These are phyloP conservation scores for Laupala kohalensis DNA, from an alignment of 1,140 invertebrate species.

Conservation along the genomic window DNA sequence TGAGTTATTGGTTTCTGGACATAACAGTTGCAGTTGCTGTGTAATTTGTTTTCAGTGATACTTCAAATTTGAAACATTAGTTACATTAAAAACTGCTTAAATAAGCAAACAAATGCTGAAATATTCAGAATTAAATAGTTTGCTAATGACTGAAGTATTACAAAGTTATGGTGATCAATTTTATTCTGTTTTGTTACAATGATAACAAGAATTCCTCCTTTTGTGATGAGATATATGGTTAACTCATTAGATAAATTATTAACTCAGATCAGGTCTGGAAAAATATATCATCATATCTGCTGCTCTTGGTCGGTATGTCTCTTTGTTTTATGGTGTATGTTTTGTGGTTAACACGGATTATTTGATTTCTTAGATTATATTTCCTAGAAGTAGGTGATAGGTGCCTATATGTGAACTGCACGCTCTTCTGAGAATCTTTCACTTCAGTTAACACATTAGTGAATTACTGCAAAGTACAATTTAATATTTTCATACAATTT, in stretches of 20 bases:
- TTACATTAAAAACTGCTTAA: not conserved
- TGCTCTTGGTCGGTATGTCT: not conserved
- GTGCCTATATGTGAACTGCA: not conserved
- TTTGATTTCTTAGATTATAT: not conserved
- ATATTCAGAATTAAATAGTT: not conserved
- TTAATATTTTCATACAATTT: not conserved
- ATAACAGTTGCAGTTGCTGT: not conserved
- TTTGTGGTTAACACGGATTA: not conserved
- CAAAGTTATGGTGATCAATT: not conserved
- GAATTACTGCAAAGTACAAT: not conserved
- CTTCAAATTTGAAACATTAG: too few relatives aligned
- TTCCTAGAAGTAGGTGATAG: not conserved
- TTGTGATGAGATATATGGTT: not conserved
- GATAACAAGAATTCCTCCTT: not conserved
- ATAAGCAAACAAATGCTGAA: not conserved
- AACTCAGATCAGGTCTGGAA: not conserved
- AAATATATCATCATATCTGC: not conserved
- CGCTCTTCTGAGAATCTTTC: not conserved
- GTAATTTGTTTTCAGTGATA: not conserved
- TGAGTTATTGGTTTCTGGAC: too few relatives aligned
- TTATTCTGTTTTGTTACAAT: not conserved
- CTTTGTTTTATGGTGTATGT: not conserved
- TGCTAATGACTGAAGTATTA: too few relatives aligned
- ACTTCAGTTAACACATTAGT: not conserved
- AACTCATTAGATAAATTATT: not conserved